These are phyloP conservation scores for Tragelaphus oryx DNA, from an alignment of 2,797 vertebrate species.

Conservation along the genomic window DNA sequence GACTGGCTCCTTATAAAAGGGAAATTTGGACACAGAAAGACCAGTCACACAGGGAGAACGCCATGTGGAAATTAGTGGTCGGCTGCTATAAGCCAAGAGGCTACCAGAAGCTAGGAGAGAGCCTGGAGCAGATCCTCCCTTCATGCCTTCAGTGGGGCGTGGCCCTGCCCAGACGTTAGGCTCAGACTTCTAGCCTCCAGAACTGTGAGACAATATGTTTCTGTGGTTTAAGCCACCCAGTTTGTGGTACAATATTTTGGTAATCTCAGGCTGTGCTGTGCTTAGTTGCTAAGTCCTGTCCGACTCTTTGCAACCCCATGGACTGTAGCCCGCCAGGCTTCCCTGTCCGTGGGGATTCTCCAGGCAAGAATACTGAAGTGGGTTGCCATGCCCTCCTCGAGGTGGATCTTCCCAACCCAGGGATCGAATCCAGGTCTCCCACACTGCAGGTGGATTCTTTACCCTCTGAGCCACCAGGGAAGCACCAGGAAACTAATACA, in stretches of 20 bases:
- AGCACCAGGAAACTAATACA: neutral
- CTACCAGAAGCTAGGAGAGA: neutral
- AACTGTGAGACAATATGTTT: neutral
- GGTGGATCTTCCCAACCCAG: neutral
- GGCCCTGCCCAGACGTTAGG: neutral
- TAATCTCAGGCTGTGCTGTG: neutral
- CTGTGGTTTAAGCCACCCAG: neutral
- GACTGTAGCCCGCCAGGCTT: neutral
- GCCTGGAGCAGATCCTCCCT: neutral
- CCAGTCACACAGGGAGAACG: neutral
- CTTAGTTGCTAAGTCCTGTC: neutral
- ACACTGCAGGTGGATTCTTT: neutral
- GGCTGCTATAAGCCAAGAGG: neutral
- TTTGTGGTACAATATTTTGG: neutral
- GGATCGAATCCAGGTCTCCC: neutral
- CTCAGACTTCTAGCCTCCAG: neutral
- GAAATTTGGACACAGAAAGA: neutral
- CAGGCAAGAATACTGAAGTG: neutral
- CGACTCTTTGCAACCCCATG: neutral
- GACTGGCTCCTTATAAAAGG: constrained; percentile 8
- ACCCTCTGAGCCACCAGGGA: neutral
- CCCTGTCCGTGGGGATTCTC: neutral
- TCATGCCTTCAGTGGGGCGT: neutral
- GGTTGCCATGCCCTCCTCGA: neutral
- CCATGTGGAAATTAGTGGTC: neutral